Evolutionary conservation across 2,113 vertebrate species (phyloP).

Genomic region (Rafetus swinhoei): DNA sequence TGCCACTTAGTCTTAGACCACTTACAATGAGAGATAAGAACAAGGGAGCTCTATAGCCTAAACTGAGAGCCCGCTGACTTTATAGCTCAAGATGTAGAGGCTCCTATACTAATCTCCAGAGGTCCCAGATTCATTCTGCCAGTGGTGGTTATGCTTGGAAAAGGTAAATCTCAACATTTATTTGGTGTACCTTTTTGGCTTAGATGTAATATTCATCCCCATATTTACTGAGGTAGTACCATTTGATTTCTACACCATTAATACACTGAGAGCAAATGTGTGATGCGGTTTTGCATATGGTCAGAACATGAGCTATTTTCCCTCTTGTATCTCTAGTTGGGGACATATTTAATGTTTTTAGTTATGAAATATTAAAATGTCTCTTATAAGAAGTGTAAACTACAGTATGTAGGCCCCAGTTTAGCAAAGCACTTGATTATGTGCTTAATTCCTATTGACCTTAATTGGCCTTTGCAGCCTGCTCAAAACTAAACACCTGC

Average conservation of each 20-base stretch:
- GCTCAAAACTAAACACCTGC: not conserved
- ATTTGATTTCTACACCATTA: not conserved
- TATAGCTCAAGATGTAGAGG: too few species aligned
- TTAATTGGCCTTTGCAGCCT: constrained; percentile 2
- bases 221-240: not conserved
- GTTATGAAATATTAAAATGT: not conserved
- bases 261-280: not conserved
- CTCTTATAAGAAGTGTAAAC: not conserved
- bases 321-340: not conserved
- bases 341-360: not conserved
- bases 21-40: too few species aligned
- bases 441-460: not conserved
- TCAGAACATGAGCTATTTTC: not conserved
- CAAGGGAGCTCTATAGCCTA: too few species aligned
- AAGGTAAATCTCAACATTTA: not conserved
- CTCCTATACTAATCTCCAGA: too few species aligned
- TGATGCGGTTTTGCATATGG: not conserved
- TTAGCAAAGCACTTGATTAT: not conserved
- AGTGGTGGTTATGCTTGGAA: not conserved
- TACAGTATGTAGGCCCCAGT: not conserved
- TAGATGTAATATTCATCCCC: not conserved
- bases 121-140: too few species aligned
- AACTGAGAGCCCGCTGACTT: too few species aligned
- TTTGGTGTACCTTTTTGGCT: not conserved
- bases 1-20: too few species aligned